phyloP scores from a whole-genome alignment of 2,113 vertebrate genomes.

The Tenebrosternarchus preto region DNA sequence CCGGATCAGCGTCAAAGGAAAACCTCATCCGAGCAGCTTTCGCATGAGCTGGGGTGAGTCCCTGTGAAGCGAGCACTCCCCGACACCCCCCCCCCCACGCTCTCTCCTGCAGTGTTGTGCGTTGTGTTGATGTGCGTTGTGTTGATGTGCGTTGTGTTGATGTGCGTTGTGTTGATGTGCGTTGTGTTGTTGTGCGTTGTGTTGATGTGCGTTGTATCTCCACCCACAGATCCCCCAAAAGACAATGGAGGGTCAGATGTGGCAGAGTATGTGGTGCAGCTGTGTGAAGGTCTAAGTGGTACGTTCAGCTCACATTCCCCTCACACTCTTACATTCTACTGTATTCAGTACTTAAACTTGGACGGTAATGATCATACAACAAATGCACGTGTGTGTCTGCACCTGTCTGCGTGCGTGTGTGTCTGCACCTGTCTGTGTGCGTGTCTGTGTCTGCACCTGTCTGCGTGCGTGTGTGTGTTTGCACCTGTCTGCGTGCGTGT shows the following conservation, averaged over 20 bases:
- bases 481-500: too few species aligned
- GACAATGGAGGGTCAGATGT: constrained; percentile 89
- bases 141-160: not conserved
- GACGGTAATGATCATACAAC: not conserved
- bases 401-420: too few species aligned
- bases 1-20: constrained; percentile 86
- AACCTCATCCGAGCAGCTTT: constrained; percentile 87
- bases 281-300: constrained; percentile 87
- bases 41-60: constrained; percentile 90
- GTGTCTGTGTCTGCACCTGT: too few species aligned
- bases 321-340: too few species aligned
- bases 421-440: too few species aligned
- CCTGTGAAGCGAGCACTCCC: not conserved
- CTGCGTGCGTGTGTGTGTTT: not conserved
- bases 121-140: not conserved
- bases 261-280: constrained; percentile 87
- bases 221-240: constrained; percentile 84
- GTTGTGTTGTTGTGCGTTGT: not conserved
- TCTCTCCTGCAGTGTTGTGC: not conserved
- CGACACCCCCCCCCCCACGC: not conserved
- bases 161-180: not conserved
- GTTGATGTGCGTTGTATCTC: not conserved
- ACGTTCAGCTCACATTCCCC: constrained; percentile 49
- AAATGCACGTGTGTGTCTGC: not conserved
- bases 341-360: not conserved